phyloP scores from a whole-genome alignment of 2,888 invertebrate genomes.

The Tipula vernalis region DNA sequence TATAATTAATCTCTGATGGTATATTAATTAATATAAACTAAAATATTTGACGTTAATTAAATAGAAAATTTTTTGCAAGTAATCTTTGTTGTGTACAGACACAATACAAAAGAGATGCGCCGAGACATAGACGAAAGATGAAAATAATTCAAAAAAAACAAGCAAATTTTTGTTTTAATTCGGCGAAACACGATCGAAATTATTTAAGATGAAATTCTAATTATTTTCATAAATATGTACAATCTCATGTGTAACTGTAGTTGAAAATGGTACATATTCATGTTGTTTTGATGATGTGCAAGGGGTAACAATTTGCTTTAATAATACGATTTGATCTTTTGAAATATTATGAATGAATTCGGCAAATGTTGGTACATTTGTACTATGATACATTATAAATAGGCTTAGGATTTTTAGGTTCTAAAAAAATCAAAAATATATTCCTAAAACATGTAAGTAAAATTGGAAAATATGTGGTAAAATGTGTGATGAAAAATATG shows the following conservation, averaged over 20 bases:
- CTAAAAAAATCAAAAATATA: too few species aligned
- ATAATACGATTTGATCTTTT: too few species aligned
- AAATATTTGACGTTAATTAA: neutral
- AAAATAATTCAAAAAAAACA: neutral
- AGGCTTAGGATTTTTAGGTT: too few species aligned
- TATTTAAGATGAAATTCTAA: neutral
- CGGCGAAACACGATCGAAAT: neutral
- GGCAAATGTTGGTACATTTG: too few species aligned
- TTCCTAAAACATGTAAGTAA: too few species aligned
- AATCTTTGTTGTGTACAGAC: neutral
- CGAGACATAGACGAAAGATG: neutral
- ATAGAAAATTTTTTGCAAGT: neutral
- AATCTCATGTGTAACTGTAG: neutral
- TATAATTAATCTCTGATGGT: too few species aligned
- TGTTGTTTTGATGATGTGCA: neutral
- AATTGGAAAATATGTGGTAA: too few species aligned
- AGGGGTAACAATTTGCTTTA: neutral
- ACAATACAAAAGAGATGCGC: neutral
- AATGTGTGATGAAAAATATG: too few species aligned
- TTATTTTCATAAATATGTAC: neutral
- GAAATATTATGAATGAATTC: too few species aligned
- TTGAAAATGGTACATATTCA: neutral
- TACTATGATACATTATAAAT: too few species aligned
- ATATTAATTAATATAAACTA: neutral
- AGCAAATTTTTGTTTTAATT: neutral